A percentile compares a stretch with the other conserved stretches of the same genome.
Conservation (phyloP, 2,797 vertebrate species). For the Helostoma temminkii region DNA sequence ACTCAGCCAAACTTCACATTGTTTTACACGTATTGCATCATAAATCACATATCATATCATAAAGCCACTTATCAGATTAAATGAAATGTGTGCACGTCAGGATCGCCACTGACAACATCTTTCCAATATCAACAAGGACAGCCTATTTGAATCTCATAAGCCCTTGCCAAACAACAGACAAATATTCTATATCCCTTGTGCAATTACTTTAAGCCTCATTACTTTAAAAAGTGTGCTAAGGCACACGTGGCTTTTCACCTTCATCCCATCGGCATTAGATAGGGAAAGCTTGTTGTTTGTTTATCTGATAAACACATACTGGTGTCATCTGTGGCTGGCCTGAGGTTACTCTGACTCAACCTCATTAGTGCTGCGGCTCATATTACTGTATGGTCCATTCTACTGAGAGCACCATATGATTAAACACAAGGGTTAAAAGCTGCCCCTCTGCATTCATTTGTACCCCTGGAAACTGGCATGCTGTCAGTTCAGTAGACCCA, state of each 20-base stretch:
- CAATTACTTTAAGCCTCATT: conserved; percentile 62
- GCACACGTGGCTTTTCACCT: conserved; percentile 50
- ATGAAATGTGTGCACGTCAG: not conserved
- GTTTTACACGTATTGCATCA: no score
- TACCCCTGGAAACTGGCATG: conserved; percentile 48
- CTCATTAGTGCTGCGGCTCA: conserved; percentile 62
- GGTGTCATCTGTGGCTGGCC: conserved; percentile 68
- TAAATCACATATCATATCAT: no score
- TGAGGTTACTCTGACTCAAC: conserved; percentile 43
- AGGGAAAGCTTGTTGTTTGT: conserved; percentile 58
- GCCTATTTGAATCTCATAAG: conserved; percentile 26
- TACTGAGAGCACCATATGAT: conserved; percentile 58
- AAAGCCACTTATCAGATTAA: not conserved
- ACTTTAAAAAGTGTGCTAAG: conserved; percentile 41
- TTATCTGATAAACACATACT: conserved; percentile 72
- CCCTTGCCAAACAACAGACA: conserved; percentile 38
- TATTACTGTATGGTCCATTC: conserved; percentile 46
- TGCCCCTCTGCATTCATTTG: conserved; percentile 28
- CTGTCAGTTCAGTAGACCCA: conserved; percentile 64
- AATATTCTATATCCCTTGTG: conserved; percentile 34
- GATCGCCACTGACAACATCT: conserved; percentile 19
- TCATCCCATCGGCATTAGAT: conserved; percentile 50
- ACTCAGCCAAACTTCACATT: not conserved
- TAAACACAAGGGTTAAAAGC: conserved; percentile 49
- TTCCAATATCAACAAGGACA: conserved; percentile 19